Conservation (phyloP, 2,797 vertebrate species). For the Clarias laeviceps region DNA sequence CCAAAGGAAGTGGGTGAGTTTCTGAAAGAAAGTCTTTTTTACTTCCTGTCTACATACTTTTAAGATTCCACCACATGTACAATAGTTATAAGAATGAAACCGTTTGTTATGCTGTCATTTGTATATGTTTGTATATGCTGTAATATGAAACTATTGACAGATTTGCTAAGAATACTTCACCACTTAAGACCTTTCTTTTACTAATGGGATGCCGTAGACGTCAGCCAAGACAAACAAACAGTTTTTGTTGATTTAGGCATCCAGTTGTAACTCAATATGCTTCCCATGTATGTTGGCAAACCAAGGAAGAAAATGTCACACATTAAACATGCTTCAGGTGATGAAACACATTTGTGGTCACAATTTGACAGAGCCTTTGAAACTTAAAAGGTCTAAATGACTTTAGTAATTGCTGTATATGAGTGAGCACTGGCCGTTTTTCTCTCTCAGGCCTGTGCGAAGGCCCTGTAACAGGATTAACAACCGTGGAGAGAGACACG, state of each 20-base stretch:
- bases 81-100: neutral
- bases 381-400: neutral
- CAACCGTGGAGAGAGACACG: constrained; percentile 73
- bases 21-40: neutral
- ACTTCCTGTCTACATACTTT: neutral
- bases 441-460: constrained; percentile 76
- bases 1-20: constrained; percentile 94
- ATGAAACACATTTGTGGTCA: neutral
- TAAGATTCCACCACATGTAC: neutral
- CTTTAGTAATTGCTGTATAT: neutral
- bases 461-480: constrained; percentile 72
- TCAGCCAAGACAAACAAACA: neutral
- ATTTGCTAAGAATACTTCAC: neutral
- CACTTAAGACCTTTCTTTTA: neutral
- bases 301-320: neutral
- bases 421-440: neutral
- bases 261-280: neutral
- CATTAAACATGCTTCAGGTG: neutral
- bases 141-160: neutral
- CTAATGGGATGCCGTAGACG: neutral
- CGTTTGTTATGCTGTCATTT: neutral
- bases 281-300: neutral
- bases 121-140: no score
- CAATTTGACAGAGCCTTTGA: neutral
- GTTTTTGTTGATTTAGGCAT: neutral